Percentiles rank a stretch among this genome's conserved stretches.
These are phyloP conservation scores for Drosophila mayri DNA, from an alignment of 1,140 invertebrate genomes.

Conservation along the genomic window DNA sequence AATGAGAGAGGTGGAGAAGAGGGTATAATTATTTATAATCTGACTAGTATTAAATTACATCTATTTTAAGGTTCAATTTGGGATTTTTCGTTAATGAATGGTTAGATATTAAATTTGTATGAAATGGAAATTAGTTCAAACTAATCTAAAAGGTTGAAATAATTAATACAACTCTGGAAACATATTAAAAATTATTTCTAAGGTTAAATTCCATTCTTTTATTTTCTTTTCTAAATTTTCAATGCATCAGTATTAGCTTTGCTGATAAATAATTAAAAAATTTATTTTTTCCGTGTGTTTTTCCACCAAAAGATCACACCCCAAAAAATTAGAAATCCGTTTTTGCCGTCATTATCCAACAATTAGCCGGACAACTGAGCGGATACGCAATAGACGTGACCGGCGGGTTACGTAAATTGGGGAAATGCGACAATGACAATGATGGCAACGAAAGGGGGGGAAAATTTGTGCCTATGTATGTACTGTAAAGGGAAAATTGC, in stretches of 20 bases:
- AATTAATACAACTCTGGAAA: neutral
- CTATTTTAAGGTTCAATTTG: neutral
- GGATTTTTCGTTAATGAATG: neutral
- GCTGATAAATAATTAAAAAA: neutral
- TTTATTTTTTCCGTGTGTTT: neutral
- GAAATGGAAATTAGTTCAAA: too few relatives aligned
- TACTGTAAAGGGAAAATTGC: conserved; percentile 40
- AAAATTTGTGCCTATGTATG: neutral
- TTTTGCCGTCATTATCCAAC: conserved; percentile 53
- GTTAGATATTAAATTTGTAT: neutral
- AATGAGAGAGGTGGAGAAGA: neutral
- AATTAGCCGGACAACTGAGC: conserved; percentile 53
- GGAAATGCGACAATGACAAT: conserved; percentile 57
- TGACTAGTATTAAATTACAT: neutral
- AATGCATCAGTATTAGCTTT: neutral
- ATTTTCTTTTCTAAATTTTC: too few relatives aligned
- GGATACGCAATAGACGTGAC: conserved; percentile 46
- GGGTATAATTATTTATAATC: neutral
- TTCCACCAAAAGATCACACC: conserved; percentile 1
- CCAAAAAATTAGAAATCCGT: neutral
- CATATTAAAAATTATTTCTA: too few relatives aligned
- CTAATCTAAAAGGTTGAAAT: neutral
- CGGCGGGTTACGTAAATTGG: conserved; percentile 50
- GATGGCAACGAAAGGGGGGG: conserved; percentile 15
- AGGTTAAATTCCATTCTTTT: neutral